Conservation (phyloP, 37 sponge, comb jelly and placozoan species). For the Hexactinellida sp. region DNA sequence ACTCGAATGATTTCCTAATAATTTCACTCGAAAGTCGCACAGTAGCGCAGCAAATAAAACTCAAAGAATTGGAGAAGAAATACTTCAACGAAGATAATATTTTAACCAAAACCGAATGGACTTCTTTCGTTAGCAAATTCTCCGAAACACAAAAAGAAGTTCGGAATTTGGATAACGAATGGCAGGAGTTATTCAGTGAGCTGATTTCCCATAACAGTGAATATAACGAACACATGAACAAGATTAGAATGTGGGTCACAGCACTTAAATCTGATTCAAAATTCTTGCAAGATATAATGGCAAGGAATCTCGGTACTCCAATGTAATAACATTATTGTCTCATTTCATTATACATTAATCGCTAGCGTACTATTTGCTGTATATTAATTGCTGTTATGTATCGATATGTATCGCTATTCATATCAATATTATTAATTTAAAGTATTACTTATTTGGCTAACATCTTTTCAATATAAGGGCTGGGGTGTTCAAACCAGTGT, state of each 20-base stretch:
- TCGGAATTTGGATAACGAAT: neutral
- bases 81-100: neutral
- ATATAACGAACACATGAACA: neutral
- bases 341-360: neutral
- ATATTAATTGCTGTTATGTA: too few relatives aligned
- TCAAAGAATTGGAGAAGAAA: neutral
- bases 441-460: too few relatives aligned
- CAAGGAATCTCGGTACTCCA: neutral
- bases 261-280: neutral
- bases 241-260: slow-evolving; percentile 9
- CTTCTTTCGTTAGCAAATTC: neutral
- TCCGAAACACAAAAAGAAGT: slow-evolving; percentile 8
- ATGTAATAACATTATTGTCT: neutral
- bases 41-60: neutral
- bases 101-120: neutral
- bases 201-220: neutral
- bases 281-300: neutral
- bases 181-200: neutral
- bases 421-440: too few relatives aligned
- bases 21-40: slow-evolving; percentile 5
- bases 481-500: too few relatives aligned
- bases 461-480: too few relatives aligned
- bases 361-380: neutral
- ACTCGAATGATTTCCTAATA: neutral
- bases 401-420: too few relatives aligned